Conservation (phyloP, 1,140 invertebrate genomes). For the Paracyclopina nana region DNA sequence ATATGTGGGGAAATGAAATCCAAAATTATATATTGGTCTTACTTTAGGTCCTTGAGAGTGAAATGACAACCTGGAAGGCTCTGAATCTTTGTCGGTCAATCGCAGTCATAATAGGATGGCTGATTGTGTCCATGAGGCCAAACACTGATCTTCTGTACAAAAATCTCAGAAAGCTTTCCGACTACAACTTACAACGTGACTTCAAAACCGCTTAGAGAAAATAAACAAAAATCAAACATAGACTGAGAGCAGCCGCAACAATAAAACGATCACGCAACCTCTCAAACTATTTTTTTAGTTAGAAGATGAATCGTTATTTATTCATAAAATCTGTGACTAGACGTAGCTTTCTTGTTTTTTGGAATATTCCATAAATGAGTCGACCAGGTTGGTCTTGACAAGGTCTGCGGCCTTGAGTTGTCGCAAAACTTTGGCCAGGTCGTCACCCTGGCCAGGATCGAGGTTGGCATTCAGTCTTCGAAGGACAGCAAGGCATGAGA, state of each 20-base stretch:
- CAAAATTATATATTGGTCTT: not conserved
- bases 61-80: conserved; percentile 7
- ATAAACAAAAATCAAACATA: too few species aligned
- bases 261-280: too few species aligned
- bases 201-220: too few species aligned
- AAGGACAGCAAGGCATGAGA: conserved; percentile 37
- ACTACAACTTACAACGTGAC: too few species aligned
- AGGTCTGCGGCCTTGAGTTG: conserved; percentile 36
- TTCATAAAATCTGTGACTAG: conserved; percentile 24
- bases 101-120: not conserved
- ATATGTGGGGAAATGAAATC: not conserved
- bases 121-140: conserved; percentile 1
- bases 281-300: too few species aligned
- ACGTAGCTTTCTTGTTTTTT: conserved; percentile 44
- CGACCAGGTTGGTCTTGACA: conserved; percentile 40
- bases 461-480: conserved; percentile 5
- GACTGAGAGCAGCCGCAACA: too few species aligned
- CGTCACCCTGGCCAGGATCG: not conserved
- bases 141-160: conserved; percentile 7
- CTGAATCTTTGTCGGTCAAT: conserved; percentile 7
- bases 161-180: not conserved
- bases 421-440: conserved; percentile 27
- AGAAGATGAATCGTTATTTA: too few species aligned
- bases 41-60: not conserved
- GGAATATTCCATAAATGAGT: conserved; percentile 46